phyloP scores from a whole-genome alignment of 1,140 invertebrate species.

The Drosophila lacteicornis region DNA sequence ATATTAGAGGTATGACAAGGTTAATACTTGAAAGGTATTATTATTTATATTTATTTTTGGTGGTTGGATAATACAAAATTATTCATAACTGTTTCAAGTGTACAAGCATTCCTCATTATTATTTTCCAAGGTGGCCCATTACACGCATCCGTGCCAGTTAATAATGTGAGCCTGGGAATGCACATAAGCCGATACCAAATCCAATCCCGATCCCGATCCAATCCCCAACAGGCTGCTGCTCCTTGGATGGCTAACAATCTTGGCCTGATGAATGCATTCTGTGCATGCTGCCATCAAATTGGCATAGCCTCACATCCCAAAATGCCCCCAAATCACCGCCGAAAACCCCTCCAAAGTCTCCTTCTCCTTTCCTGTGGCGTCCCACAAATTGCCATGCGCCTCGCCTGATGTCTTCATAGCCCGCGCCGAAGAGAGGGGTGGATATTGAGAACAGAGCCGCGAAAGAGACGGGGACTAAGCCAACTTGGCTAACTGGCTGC shows the following conservation, averaged over 20 bases:
- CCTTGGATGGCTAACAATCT: conserved; percentile 72
- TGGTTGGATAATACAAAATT: no score
- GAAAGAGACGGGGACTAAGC: conserved; percentile 38
- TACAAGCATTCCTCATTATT: conserved; percentile 41
- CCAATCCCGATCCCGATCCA: conserved; percentile 4
- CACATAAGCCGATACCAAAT: conserved; percentile 33
- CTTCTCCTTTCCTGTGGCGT: conserved; percentile 58
- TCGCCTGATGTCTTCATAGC: conserved; percentile 77
- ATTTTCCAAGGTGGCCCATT: conserved; percentile 78
- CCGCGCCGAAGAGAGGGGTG: conserved; percentile 25
- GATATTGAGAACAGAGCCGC: conserved; percentile 1
- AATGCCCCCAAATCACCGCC: conserved; percentile 13
- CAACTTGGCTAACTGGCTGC: conserved; percentile 46
- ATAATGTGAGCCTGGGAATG: conserved; percentile 73
- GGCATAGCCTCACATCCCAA: conserved; percentile 39
- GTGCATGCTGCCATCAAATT: conserved; percentile 68
- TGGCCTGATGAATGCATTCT: conserved; percentile 73
- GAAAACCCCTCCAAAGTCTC: conserved; percentile 10
- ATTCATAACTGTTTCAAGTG: neutral
- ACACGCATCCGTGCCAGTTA: conserved; percentile 64
- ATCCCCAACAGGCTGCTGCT: conserved; percentile 16
- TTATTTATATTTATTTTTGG: no score
- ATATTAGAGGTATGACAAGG: no score
- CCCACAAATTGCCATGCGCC: conserved; percentile 81
- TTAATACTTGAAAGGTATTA: no score